Evolutionary conservation across 1,140 invertebrate species (phyloP).

Genomic region (Leptopilina boulardi): DNA sequence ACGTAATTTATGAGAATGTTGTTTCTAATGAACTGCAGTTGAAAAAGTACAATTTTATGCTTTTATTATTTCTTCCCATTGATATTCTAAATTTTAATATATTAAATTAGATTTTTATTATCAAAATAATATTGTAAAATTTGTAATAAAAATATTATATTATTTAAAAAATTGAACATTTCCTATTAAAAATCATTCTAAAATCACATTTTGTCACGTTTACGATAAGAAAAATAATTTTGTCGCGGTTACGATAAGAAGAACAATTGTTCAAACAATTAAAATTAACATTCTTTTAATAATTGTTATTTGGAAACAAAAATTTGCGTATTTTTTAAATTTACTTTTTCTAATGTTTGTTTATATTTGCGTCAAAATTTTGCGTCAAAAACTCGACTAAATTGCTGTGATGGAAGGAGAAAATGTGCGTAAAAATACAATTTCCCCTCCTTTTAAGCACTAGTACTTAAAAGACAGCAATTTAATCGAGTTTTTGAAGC

Average conservation of each 20-base stretch:
- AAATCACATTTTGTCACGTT: neutral
- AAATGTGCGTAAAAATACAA: no score
- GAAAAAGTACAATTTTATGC: neutral
- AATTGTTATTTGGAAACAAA: neutral
- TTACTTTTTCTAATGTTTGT: no score
- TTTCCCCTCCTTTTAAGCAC: no score
- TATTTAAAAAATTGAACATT: no score
- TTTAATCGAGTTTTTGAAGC: no score
- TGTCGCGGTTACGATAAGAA: conserved; percentile 1
- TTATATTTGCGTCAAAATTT: no score
- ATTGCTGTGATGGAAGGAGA: no score
- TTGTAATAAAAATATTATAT: no score
- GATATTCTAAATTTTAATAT: neutral
- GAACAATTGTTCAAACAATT: neutral
- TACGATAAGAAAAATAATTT: conserved; percentile 3
- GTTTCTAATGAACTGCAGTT: conserved; percentile 57
- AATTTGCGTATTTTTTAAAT: no score
- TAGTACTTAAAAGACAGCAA: no score
- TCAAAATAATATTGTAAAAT: no score
- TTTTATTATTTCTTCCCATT: neutral
- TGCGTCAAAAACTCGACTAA: no score
- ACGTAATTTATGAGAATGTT: conserved; percentile 52
- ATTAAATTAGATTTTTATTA: neutral
- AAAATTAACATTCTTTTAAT: neutral
- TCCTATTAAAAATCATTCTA: neutral